Base-by-base conservation (phyloP, 1,140 invertebrate genomes). In the Nasonia longicornis region DNA sequence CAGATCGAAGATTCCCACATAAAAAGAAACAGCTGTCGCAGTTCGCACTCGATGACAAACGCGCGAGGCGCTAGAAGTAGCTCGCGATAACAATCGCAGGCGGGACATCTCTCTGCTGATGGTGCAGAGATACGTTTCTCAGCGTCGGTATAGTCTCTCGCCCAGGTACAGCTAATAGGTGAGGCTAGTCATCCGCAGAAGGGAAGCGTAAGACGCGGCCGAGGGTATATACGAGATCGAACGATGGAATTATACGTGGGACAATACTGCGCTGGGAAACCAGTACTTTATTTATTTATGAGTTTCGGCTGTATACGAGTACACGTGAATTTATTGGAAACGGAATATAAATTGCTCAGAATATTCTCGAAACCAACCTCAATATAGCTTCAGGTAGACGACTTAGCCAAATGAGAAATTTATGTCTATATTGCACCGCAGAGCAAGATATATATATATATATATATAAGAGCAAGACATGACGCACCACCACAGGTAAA, bases 81-180 rank as follows among this genome's bases (percentile, higher is more conserved):
- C 29, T 20, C 22, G 58, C 45, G 77, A 79, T 79, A 52, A 67
- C 16, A 67, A 79, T 79, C 78, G 35, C 52, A 70, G 70, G 7
- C 14, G 31, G 35, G 12, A 11, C 3, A n/a, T 42, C 14, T n/a
- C 10, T 14, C 12, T 66, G 20, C 10, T 66, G 78, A 80, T 80
- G 69, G 69, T 80, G 71, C 66, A 8, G 66, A 66, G 66, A 31
- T 26, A 16, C 10, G 35, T 69, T 77, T 77, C 22, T 69, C 35
- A 16, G 58, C n/a, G 63, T n/a, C 63, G n/a, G 26, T 26, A 29
- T 11, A 42, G 52, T 67, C 52, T 38, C 52, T 67, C 8, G n/a
- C 45, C 6, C 66, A 76, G 74, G 74, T 76, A 64, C 26, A 4
- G 74, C 29, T 1, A 42, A 20, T 63, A 67, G 69, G 64, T 29